phyloP scores from a whole-genome alignment of 2,113 vertebrate genomes.

The Calypte anna region DNA sequence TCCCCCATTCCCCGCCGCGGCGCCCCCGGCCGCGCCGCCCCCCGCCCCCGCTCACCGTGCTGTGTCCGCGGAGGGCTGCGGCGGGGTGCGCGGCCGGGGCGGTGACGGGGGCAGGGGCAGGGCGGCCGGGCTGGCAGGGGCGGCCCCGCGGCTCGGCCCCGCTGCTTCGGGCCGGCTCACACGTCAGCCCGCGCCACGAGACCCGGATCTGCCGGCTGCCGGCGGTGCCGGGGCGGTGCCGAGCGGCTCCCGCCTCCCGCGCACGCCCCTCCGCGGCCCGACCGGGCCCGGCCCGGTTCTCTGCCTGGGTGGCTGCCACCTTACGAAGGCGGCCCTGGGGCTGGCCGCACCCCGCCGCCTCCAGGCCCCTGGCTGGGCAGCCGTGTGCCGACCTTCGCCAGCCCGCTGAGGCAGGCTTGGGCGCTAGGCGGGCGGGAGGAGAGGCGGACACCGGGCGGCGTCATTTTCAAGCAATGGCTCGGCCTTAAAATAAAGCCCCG shows the following conservation, averaged over 20 bases:
- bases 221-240: background rate
- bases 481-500: background rate
- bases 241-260: background rate
- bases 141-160: background rate
- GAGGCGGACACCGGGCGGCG: background rate
- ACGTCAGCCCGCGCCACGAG: conserved; percentile 71
- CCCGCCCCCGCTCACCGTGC: background rate
- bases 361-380: background rate
- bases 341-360: background rate
- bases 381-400: rapidly evolving
- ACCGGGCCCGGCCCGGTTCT: background rate
- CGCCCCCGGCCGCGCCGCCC: background rate
- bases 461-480: background rate
- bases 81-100: background rate
- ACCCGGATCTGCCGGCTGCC: conserved; percentile 74
- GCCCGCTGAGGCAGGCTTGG: background rate
- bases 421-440: background rate
- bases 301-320: too few relatives aligned
- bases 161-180: conserved; percentile 69
- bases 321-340: too few relatives aligned
- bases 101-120: background rate
- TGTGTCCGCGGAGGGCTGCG: background rate
- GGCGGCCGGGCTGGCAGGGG: background rate
- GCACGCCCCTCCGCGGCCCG: background rate
- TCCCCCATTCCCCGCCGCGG: background rate